Percentiles rank a stretch among this genome's conserved stretches.
phyloP scores from a whole-genome alignment of 2,888 invertebrate genomes.

The Philaethria dido region DNA sequence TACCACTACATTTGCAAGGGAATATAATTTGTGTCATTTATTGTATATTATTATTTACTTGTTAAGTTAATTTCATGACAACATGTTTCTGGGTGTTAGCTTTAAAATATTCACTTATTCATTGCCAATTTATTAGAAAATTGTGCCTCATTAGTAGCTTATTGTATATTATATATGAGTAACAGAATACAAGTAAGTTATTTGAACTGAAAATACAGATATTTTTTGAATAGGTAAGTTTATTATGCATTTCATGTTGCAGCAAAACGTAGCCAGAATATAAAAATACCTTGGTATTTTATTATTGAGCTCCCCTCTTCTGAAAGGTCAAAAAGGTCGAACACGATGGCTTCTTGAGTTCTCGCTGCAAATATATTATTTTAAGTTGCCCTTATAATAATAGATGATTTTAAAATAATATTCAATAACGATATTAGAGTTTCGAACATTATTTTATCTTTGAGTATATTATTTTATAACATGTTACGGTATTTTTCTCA shows the following conservation, averaged over 20 bases:
- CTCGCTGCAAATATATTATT: constrained; percentile 61
- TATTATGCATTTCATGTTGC: constrained; percentile 28
- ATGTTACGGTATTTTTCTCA: background rate
- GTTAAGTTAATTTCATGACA: background rate
- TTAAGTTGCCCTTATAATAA: constrained; percentile 11
- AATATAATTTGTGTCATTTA: background rate
- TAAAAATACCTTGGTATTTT: constrained; percentile 76
- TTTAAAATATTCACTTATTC: background rate
- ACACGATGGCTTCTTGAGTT: constrained; percentile 81
- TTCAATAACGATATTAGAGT: background rate
- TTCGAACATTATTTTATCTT: background rate
- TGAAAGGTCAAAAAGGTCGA: constrained; percentile 79
- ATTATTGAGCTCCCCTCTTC: constrained; percentile 78
- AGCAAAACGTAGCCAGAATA: constrained; percentile 28
- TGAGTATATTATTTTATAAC: constrained; percentile 2
- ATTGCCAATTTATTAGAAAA: background rate
- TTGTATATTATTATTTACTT: background rate
- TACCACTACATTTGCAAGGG: background rate
- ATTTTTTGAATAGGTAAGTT: constrained; percentile 25
- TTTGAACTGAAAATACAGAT: constrained; percentile 15
- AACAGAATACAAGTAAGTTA: constrained; percentile 8
- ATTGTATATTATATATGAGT: background rate
- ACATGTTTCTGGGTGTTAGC: background rate
- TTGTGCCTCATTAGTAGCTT: background rate
- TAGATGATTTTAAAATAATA: constrained; percentile 17